phyloP scores from a whole-genome alignment of 1,140 invertebrate species.

The Ceratoteleas bidentatus region DNA sequence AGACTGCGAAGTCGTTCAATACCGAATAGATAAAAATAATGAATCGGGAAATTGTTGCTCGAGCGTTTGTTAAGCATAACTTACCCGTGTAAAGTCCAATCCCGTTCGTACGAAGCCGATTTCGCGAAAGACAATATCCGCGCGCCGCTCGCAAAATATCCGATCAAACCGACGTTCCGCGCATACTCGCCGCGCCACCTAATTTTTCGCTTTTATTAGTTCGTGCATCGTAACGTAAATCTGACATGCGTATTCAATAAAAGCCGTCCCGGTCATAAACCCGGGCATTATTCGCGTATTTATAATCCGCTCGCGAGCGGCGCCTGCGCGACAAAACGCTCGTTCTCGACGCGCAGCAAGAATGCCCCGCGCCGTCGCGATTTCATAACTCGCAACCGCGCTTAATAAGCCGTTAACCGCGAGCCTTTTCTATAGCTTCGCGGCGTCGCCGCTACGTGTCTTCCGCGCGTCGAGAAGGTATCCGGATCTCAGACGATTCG shows the following conservation, averaged over 20 bases:
- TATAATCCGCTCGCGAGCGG: slow-evolving; percentile 31
- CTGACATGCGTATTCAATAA: slow-evolving; percentile 36
- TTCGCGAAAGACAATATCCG: slow-evolving; percentile 21
- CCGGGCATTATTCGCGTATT: slow-evolving; percentile 29
- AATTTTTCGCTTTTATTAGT: slow-evolving; percentile 50
- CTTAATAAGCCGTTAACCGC: slow-evolving; percentile 18
- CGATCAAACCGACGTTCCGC: slow-evolving; percentile 9
- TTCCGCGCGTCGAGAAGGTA: slow-evolving; percentile 13
- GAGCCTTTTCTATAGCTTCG: not conserved
- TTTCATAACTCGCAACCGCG: slow-evolving; percentile 19
- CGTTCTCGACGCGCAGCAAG: slow-evolving; percentile 25
- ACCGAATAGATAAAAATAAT: slow-evolving; percentile 3
- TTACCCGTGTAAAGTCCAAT: not conserved
- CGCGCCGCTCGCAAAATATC: slow-evolving; percentile 15
- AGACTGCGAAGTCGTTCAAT: not conserved
- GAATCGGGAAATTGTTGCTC: slow-evolving; percentile 13
- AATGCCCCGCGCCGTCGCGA: slow-evolving; percentile 6
- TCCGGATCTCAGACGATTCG: slow-evolving; percentile 12
- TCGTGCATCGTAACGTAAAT: slow-evolving; percentile 44
- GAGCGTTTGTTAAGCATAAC: not conserved
- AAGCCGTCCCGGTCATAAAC: slow-evolving; percentile 27
- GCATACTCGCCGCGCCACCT: slow-evolving; percentile 3
- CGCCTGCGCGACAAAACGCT: slow-evolving; percentile 24
- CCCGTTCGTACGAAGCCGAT: not conserved
- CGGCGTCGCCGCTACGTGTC: not conserved